Evolutionary conservation across 2,888 invertebrate genomes (phyloP).

Genomic region (Latrodectus elegans): DNA sequence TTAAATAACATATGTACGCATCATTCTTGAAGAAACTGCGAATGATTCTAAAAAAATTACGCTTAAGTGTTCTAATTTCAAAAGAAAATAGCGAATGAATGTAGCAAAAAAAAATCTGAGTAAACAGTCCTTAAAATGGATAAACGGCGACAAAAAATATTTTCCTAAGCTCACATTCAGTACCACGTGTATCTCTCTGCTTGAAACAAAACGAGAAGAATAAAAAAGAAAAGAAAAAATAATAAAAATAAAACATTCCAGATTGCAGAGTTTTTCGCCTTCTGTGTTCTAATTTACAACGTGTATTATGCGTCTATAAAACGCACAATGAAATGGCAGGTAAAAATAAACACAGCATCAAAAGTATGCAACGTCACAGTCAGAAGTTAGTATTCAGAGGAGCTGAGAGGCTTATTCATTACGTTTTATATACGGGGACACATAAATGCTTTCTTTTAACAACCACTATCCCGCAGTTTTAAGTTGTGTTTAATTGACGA

Average conservation of each 20-base stretch:
- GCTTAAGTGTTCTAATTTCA: background rate
- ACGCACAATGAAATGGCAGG: conserved; percentile 43
- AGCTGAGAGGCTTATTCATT: conserved; percentile 46
- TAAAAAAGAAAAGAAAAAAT: background rate
- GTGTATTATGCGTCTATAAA: conserved; percentile 49
- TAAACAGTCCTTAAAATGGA: background rate
- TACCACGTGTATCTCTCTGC: no score
- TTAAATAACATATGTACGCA: no score
- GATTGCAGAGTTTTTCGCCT: conserved; percentile 21
- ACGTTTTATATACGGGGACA: conserved; percentile 38
- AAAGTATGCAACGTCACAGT: conserved; percentile 52
- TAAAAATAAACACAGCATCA: conserved; percentile 61
- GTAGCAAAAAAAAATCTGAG: background rate
- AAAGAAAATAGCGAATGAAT: background rate
- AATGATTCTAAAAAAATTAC: no score
- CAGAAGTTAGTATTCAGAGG: conserved; percentile 38
- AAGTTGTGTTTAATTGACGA: conserved; percentile 63
- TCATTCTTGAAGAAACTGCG: no score
- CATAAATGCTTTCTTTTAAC: conserved; percentile 54
- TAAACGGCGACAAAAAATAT: background rate
- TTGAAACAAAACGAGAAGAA: background rate
- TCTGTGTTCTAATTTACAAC: conserved; percentile 39
- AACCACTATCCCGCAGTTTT: conserved; percentile 53
- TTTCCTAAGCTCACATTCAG: no score
- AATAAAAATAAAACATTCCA: conserved; percentile 34